Percentiles rank a stretch among this genome's conserved stretches.
These are phyloP conservation scores for Leptinotarsa tumamoca DNA, from an alignment of 2,888 invertebrate species.

Conservation along the genomic window DNA sequence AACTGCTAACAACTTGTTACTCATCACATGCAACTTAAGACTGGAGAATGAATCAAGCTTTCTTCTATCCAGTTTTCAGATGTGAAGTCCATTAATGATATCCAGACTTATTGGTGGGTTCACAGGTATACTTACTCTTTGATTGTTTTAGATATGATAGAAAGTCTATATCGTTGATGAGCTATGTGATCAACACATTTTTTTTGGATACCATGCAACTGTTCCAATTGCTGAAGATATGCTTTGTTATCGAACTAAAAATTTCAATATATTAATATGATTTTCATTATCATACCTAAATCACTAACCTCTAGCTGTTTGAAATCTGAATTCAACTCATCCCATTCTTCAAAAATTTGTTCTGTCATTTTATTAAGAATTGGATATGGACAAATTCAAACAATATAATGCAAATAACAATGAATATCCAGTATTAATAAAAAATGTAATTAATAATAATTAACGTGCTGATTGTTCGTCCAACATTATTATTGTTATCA, in stretches of 20 bases:
- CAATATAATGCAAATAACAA: not conserved
- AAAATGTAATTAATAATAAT: too few relatives aligned
- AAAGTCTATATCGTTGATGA: slow-evolving; percentile 92
- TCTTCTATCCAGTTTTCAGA: too few relatives aligned
- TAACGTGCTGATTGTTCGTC: too few relatives aligned
- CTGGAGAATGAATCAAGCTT: too few relatives aligned
- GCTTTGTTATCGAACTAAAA: slow-evolving; percentile 81
- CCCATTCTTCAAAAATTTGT: slow-evolving; percentile 74
- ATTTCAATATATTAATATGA: not conserved
- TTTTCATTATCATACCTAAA: not conserved
- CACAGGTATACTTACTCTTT: slow-evolving; percentile 76
- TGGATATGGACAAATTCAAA: not conserved
- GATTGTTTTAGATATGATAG: slow-evolving; percentile 81
- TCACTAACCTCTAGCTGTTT: slow-evolving; percentile 83
- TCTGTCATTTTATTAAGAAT: slow-evolving; percentile 52
- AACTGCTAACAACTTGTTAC: too few relatives aligned
- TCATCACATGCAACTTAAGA: too few relatives aligned
- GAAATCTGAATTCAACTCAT: slow-evolving; percentile 82
- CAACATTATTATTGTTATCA: too few relatives aligned
- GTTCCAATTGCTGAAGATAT: slow-evolving; percentile 87
- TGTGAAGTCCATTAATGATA: too few relatives aligned
- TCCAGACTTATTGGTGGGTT: too few relatives aligned
- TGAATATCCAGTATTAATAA: too few relatives aligned
- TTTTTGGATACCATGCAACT: slow-evolving; percentile 84
- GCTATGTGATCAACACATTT: slow-evolving; percentile 89